phyloP scores from a whole-genome alignment of 2,888 invertebrate species.

The Mesorhabditis belari region DNA sequence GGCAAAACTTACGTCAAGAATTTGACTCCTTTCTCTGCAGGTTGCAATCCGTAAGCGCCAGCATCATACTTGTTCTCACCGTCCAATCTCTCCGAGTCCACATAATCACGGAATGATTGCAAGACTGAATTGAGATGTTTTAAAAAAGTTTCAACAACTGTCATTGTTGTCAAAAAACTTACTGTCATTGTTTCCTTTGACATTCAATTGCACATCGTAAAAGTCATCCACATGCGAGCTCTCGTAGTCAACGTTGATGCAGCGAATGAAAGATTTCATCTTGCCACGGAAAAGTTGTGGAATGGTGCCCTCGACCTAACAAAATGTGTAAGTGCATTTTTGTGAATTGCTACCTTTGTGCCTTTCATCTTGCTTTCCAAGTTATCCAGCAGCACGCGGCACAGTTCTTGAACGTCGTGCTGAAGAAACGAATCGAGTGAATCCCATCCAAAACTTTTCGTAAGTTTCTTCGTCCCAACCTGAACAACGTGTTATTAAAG shows the following conservation, averaged over 20 bases:
- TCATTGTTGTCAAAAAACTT: no score
- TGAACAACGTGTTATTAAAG: no score
- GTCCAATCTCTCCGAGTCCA: slow-evolving; percentile 84
- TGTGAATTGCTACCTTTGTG: slow-evolving; percentile 66
- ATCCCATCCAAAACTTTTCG: slow-evolving; percentile 99
- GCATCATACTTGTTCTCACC: slow-evolving; percentile 99
- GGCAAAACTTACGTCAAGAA: no score
- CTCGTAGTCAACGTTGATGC: slow-evolving; percentile 95
- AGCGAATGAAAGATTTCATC: slow-evolving; percentile 96
- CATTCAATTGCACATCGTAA: slow-evolving; percentile 97
- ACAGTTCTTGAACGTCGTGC: no score
- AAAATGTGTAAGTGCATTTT: no score
- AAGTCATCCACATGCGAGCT: no score
- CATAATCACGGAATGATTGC: slow-evolving; percentile 92
- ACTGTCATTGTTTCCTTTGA: slow-evolving; percentile 94
- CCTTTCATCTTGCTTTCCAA: slow-evolving; percentile 99
- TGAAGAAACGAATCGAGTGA: no score
- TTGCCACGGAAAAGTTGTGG: slow-evolving; percentile 95
- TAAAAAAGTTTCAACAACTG: no score
- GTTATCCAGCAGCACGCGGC: slow-evolving; percentile 78
- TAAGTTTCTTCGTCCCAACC: slow-evolving; percentile 95
- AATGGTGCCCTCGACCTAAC: slow-evolving; percentile 79
- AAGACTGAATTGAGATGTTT: slow-evolving; percentile 56
- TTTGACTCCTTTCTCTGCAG: slow-evolving; percentile 29
- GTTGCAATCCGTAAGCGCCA: slow-evolving; percentile 84